A percentile compares a stretch with the other conserved stretches of the same genome.
Evolutionary conservation across 2,888 invertebrate species (phyloP).

Genomic region (Odontothrips loti): DNA sequence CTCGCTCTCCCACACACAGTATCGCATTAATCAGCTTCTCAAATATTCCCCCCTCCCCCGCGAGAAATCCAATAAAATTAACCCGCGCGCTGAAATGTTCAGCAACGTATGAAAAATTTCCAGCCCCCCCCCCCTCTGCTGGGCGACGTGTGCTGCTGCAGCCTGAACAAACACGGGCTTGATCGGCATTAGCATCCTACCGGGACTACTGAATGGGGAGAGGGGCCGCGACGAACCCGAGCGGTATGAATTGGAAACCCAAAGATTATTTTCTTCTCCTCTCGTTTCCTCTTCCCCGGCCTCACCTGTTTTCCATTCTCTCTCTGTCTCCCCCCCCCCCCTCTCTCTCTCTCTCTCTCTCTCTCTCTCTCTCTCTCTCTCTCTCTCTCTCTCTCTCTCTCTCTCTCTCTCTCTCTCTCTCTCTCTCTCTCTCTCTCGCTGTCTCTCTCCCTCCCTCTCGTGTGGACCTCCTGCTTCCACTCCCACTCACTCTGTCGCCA

Average conservation of each 20-base stretch:
- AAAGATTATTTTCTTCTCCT: constrained; percentile 13
- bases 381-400: not conserved
- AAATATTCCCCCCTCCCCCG: not conserved
- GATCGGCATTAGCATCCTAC: not conserved
- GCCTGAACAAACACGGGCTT: not conserved
- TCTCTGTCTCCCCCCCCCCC: too few species aligned
- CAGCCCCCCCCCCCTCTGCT: not conserved
- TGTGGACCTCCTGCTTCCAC: not conserved
- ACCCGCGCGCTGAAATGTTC: too few species aligned
- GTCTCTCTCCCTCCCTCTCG: not conserved
- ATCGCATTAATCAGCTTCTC: too few species aligned
- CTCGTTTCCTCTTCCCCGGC: not conserved
- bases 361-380: not conserved
- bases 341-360: not conserved
- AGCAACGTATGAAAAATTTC: too few species aligned
- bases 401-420: not conserved
- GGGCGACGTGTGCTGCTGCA: not conserved
- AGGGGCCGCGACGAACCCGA: not conserved
- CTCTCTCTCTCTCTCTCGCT: not conserved
- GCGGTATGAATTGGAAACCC: constrained; percentile 2
- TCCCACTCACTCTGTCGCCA: too few species aligned
- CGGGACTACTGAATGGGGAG: not conserved
- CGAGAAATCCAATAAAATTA: too few species aligned
- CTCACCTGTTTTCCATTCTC: not conserved
- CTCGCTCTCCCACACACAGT: too few species aligned